Conservation (phyloP, 2,888 invertebrate species). For the Thereva nobilitata region DNA sequence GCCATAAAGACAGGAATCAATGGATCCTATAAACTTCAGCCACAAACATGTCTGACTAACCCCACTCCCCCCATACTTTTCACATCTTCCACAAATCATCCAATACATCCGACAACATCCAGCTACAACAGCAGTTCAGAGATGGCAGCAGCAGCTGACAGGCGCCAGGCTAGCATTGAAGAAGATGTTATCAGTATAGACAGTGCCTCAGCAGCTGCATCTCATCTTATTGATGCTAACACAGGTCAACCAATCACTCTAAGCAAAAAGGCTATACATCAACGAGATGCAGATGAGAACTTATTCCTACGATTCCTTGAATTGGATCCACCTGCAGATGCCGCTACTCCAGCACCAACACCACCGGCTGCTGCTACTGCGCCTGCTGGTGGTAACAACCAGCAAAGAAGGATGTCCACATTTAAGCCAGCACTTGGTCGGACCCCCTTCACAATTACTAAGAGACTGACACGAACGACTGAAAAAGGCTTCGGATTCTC, state of each 20-base stretch:
- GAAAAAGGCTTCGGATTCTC: conserved; percentile 81
- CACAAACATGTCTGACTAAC: conserved; percentile 65
- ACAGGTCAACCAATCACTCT: conserved; percentile 51
- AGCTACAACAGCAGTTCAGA: conserved; percentile 34
- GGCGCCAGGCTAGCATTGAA: conserved; percentile 57
- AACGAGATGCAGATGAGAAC: conserved; percentile 73
- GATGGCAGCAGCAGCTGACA: conserved; percentile 32
- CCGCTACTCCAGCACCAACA: conserved; percentile 34
- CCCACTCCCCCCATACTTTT: conserved; percentile 50
- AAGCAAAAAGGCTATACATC: conserved; percentile 64
- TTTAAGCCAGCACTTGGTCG: conserved; percentile 64
- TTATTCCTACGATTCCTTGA: conserved; percentile 76
- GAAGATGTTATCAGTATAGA: conserved; percentile 55
- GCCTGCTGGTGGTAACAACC: conserved; percentile 47
- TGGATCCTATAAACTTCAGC: conserved; percentile 77
- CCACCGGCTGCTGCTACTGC: conserved; percentile 51
- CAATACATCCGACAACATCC: conserved; percentile 50
- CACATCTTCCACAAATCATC: conserved; percentile 42
- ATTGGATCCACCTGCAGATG: conserved; percentile 74
- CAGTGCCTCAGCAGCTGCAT: conserved; percentile 47
- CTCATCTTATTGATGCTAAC: conserved; percentile 40
- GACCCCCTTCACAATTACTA: conserved; percentile 83
- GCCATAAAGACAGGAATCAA: conserved; percentile 69
- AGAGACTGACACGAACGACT: conserved; percentile 62
- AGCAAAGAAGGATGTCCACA: conserved; percentile 54